These are phyloP conservation scores for Sitobion miscanthi DNA, from an alignment of 1,140 invertebrate species.

Conservation along the genomic window DNA sequence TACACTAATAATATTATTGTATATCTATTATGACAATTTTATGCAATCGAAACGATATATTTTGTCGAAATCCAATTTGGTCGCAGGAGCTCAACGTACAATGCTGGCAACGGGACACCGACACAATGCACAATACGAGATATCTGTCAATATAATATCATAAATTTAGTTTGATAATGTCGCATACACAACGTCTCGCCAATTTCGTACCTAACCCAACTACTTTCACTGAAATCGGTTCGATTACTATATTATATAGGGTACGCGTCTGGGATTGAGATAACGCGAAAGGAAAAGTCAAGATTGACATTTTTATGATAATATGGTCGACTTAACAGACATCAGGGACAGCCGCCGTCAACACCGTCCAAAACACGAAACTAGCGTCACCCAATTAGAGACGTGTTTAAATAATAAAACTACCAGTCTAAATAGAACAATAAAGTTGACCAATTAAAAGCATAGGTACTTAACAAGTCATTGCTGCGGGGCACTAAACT, in stretches of 20 bases:
- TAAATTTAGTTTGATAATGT: not conserved
- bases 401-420: slow-evolving; percentile 21
- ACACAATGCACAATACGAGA: not conserved
- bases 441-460: slow-evolving; percentile 28
- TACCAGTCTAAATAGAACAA: slow-evolving; percentile 11
- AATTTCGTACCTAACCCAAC: not conserved
- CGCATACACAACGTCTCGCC: not conserved
- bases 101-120: not conserved
- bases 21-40: not conserved
- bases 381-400: not conserved
- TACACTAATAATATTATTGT: not conserved
- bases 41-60: not conserved
- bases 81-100: not conserved
- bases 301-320: not conserved
- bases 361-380: not conserved
- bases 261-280: too few relatives aligned
- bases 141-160: not conserved
- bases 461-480: not conserved
- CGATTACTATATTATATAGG: not conserved
- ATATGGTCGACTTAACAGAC: not conserved
- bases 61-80: slow-evolving; percentile 5
- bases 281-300: not conserved
- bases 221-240: not conserved
- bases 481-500: not conserved
- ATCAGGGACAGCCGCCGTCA: not conserved